Evolutionary conservation across 2,888 invertebrate species (phyloP).

Genomic region (Agonum fuliginosum): DNA sequence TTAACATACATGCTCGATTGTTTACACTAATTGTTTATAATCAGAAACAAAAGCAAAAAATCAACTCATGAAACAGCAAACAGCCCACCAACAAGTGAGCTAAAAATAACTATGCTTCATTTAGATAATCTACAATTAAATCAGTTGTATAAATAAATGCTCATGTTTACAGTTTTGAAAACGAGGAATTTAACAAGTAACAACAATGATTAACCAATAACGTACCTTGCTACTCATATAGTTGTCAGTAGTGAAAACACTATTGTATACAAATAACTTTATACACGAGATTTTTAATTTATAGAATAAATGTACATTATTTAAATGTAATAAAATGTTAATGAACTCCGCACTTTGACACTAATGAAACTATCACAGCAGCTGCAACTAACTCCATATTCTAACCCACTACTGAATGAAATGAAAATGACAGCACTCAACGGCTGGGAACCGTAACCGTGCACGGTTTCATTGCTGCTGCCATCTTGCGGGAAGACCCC

Average conservation of each 20-base stretch:
- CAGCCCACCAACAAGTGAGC: slow-evolving; percentile 8
- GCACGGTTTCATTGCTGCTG: slow-evolving; percentile 1
- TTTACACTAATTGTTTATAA: slow-evolving; percentile 30
- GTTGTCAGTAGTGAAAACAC: slow-evolving; percentile 19
- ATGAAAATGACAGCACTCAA: too few relatives aligned
- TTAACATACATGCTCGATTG: too few relatives aligned
- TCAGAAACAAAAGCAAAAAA: background rate
- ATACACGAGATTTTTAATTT: slow-evolving; percentile 16
- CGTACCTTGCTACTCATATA: slow-evolving; percentile 28
- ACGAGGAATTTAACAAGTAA: background rate
- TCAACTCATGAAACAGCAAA: too few relatives aligned
- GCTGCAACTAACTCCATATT: slow-evolving; percentile 52
- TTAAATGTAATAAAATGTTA: slow-evolving; percentile 48
- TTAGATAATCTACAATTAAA: background rate
- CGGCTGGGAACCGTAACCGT: background rate
- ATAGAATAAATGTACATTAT: slow-evolving; percentile 36
- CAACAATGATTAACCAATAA: slow-evolving; percentile 40
- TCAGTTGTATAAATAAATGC: background rate
- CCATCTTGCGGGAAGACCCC: background rate
- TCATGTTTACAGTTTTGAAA: background rate
- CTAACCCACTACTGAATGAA: slow-evolving; percentile 48
- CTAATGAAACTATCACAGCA: slow-evolving; percentile 55
- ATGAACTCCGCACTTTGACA: slow-evolving; percentile 54
- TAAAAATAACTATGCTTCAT: slow-evolving; percentile 9
- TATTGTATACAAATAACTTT: slow-evolving; percentile 1